These are phyloP conservation scores for Syngnathus typhle DNA, from an alignment of 2,113 vertebrate genomes.

Conservation along the genomic window DNA sequence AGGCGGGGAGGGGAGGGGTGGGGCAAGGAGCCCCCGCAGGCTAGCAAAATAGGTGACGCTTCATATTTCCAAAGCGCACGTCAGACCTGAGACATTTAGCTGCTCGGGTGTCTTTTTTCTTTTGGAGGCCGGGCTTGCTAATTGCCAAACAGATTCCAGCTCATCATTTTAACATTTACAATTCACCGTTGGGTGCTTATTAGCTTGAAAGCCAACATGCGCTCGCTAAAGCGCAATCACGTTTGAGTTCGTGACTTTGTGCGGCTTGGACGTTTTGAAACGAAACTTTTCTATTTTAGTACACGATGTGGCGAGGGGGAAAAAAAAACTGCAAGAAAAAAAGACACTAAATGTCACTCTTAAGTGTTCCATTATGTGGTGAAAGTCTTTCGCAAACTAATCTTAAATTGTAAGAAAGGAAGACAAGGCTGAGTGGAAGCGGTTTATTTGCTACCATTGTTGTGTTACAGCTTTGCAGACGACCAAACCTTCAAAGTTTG, in stretches of 20 bases:
- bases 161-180: slow-evolving; percentile 29
- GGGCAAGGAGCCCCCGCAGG: slow-evolving; percentile 1
- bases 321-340: not conserved
- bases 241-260: slow-evolving; percentile 10
- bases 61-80: slow-evolving; percentile 15
- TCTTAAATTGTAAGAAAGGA: not conserved
- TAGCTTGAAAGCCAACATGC: slow-evolving; percentile 5
- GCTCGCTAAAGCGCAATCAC: not conserved
- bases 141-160: slow-evolving; percentile 23
- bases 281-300: not conserved
- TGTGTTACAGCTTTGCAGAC: not conserved
- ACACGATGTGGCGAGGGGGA: not conserved
- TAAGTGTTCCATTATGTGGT: slow-evolving; percentile 3
- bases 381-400: not conserved
- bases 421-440: not conserved
- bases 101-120: not conserved
- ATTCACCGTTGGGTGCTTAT: slow-evolving; percentile 9
- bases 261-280: slow-evolving; percentile 10
- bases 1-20: slow-evolving; percentile 9
- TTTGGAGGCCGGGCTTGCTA: not conserved
- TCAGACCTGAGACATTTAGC: slow-evolving; percentile 11
- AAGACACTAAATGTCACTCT: slow-evolving; percentile 1
- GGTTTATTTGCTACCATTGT: not conserved
- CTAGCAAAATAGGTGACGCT: slow-evolving; percentile 23
- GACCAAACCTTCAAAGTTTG: not conserved